Evolutionary conservation across 2,797 vertebrate genomes (phyloP), one percentile per base, ranked within the genome.

Genomic region (Ibycter americanus): DNA sequence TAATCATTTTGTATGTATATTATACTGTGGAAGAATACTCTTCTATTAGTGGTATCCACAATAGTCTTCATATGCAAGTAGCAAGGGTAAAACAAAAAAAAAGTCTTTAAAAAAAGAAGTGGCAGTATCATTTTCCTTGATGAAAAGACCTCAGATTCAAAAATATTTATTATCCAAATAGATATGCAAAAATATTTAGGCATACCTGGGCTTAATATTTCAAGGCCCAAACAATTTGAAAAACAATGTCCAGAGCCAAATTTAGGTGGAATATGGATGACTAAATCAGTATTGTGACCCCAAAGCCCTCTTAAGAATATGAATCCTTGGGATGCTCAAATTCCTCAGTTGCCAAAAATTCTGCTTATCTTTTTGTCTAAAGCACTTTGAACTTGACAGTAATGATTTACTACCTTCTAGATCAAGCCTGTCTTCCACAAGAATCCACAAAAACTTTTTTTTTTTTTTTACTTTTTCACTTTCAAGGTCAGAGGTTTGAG

Each of bases 101-200:
- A 18, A 4, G 2, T 2, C 4, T 40, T 29, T 21, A 1, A 1
- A 34, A 29, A 58, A 65, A 15, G 1, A 51, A 40, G 3, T 47
- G 4, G 2, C 15, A 55, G 1, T 34, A 19, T 16, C 3, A 0
- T 77, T 66, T 90, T 40, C 19, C 20, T 58, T 54, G 5, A 21
- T 36, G 4, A 72, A 46, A 49, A 63, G 9, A 15, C 5, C 12
- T 46, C n/a, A 23, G n/a, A 63, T 61, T 5, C 22, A n/a, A n/a
- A n/a, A n/a, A n/a, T n/a, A n/a, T n/a, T n/a, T n/a, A n/a, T n/a
- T n/a, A 40, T 21, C 6, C 21, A 36, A 16, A 36, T 1, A 79
- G 17, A 6, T 44, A 63, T 12, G 8, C 0, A 38, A 42, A 79
- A 82, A 61, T 59, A 62, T 27, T 76, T 87, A 55, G 8, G 15